Base-by-base conservation (phyloP, 2,113 vertebrate genomes). In the Acanthochromis polyacanthus region DNA sequence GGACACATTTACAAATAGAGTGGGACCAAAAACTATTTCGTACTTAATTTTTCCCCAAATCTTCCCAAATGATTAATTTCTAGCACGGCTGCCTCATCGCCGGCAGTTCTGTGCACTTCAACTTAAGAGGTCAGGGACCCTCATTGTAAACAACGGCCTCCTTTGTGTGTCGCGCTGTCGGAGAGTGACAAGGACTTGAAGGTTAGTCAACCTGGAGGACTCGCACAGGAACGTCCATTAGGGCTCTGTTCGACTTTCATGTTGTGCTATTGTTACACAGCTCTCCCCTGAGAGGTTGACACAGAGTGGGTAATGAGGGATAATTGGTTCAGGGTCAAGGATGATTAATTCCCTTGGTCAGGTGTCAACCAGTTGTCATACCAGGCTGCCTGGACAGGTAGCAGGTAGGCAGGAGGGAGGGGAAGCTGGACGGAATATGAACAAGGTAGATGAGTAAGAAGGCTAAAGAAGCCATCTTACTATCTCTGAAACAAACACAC, bases 261-360 rank as follows among this genome's bases (percentile, higher is more conserved):
- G 91, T 92, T 30, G 69, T 30, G 71, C 87, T 80, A 91, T 92
- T 92, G 93, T 94, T 87, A 79, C 80, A 63, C 40, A 12, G 59
- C 68, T 77, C 63, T 91, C 88, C 91, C 89, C 80, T 56, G 84
- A 90, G 92, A 92, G 85, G 77, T 25, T 48, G 80, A 81, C 80
- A 57, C 78, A 59, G 88, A 81, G 88, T 70, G 57, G 80, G 81
- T 94, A 95, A 95, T 93, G 92, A 95, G 91, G 86, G 91, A 88
- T 95, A 95, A 95, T 94, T 94, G 93, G 88, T 75, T 84, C 70
- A 50, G 91, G 94, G 94, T 94, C 93, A 95, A 93, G 93, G 92
- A 92, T 94, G 91, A 94, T 95, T 95, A 94, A 95, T 93, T 94
- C 85, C 91, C 90, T 91, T 80, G 92, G 89, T 92, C 86, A 89